Conservation (phyloP, 2,113 vertebrate genomes). For the Halichoerus grypus region DNA sequence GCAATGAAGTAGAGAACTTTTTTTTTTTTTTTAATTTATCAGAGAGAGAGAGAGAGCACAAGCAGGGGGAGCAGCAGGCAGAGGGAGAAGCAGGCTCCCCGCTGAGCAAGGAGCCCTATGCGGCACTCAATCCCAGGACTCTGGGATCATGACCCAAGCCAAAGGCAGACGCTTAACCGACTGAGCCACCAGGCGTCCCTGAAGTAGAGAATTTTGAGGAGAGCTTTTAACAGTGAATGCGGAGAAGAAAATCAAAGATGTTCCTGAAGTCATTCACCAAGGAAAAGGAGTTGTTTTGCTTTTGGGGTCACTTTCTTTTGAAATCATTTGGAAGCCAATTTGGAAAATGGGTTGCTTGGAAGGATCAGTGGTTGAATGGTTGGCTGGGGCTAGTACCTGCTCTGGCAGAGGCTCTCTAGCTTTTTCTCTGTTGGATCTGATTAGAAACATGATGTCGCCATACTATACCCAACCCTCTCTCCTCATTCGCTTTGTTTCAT, state of each 20-base stretch:
- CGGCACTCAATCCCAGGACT: too few species aligned
- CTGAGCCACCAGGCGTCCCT: too few species aligned
- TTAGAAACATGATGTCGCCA: background rate
- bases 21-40: too few species aligned
- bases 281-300: background rate
- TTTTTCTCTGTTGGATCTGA: background rate
- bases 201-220: background rate
- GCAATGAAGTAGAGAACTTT: background rate
- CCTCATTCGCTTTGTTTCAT: background rate
- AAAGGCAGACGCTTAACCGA: too few species aligned
- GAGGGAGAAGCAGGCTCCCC: too few species aligned
- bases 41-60: too few species aligned
- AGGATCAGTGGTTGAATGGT: background rate
- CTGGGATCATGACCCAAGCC: too few species aligned
- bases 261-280: background rate
- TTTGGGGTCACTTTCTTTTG: background rate
- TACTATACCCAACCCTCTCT: background rate
- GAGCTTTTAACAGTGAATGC: background rate
- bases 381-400: accelerated
- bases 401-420: background rate
- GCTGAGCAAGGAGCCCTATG: too few species aligned
- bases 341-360: background rate
- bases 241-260: background rate
- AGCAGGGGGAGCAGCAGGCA: too few species aligned
- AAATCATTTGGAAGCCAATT: background rate